These are phyloP conservation scores for Ictidomys tridecemlineatus DNA, from an alignment of 2,113 vertebrate genomes.

Conservation along the genomic window DNA sequence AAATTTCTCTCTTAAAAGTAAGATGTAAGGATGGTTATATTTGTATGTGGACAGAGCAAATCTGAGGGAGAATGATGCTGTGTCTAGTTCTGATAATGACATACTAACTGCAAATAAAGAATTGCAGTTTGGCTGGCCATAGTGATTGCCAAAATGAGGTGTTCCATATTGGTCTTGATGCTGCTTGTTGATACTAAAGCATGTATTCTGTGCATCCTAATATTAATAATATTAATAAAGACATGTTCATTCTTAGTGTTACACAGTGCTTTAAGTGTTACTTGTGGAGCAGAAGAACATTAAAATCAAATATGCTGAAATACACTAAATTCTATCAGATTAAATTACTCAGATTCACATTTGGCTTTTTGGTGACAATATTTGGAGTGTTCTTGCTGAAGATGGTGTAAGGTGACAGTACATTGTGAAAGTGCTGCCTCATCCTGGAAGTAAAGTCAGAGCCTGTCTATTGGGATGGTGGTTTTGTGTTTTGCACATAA, in stretches of 20 bases:
- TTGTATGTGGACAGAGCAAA: background rate
- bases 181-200: background rate
- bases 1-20: constrained; percentile 33
- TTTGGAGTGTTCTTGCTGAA: background rate
- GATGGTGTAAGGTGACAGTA: background rate
- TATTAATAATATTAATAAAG: background rate
- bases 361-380: background rate
- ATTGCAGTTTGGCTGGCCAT: background rate
- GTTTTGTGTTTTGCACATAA: background rate
- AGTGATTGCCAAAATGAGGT: background rate
- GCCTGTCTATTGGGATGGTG: no score
- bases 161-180: background rate
- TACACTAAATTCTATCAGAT: background rate
- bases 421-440: background rate
- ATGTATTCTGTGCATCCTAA: background rate
- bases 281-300: background rate
- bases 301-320: background rate
- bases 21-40: background rate
- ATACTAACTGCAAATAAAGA: background rate
- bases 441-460: background rate
- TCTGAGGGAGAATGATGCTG: background rate
- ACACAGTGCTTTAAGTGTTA: background rate
- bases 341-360: background rate
- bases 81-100: background rate
- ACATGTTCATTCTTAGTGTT: background rate